These are phyloP conservation scores for Ips typographus DNA, from an alignment of 1,140 invertebrate species.

Conservation along the genomic window DNA sequence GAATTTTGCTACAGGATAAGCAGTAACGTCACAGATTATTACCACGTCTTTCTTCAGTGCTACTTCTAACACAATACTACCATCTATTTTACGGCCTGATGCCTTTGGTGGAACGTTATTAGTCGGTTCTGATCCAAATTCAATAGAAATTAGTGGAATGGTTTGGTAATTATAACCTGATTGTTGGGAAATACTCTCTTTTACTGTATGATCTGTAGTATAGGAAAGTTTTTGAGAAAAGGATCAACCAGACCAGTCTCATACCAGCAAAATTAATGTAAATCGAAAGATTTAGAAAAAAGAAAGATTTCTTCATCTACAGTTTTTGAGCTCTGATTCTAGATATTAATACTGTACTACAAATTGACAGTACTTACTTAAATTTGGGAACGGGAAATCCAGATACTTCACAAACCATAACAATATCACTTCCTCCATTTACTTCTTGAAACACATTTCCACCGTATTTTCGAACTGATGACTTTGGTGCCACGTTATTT, in stretches of 20 bases:
- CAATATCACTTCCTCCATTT: constrained; percentile 42
- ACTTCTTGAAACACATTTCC: constrained; percentile 59
- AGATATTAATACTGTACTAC: not conserved
- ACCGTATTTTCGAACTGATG: constrained; percentile 60
- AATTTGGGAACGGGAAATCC: constrained; percentile 61
- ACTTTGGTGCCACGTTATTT: constrained; percentile 66
- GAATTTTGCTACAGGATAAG: constrained; percentile 61
- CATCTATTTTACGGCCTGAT: constrained; percentile 60
- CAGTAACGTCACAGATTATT: constrained; percentile 59
- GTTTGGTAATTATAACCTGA: too few relatives aligned
- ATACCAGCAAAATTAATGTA: not conserved
- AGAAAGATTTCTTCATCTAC: not conserved
- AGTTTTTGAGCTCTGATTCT: not conserved
- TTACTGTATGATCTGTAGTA: too few relatives aligned
- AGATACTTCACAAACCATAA: constrained; percentile 59
- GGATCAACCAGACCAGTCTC: too few relatives aligned
- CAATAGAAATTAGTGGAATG: too few relatives aligned
- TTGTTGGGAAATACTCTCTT: too few relatives aligned
- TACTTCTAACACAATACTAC: constrained; percentile 59
- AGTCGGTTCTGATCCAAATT: constrained; percentile 60
- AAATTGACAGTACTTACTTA: constrained; percentile 52
- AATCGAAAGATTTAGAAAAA: not conserved
- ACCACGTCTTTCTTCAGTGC: constrained; percentile 47
- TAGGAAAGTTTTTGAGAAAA: too few relatives aligned
- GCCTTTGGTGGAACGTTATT: constrained; percentile 67